Evolutionary conservation across 1,140 invertebrate genomes (phyloP).

Genomic region (Drosophila kikkawai): DNA sequence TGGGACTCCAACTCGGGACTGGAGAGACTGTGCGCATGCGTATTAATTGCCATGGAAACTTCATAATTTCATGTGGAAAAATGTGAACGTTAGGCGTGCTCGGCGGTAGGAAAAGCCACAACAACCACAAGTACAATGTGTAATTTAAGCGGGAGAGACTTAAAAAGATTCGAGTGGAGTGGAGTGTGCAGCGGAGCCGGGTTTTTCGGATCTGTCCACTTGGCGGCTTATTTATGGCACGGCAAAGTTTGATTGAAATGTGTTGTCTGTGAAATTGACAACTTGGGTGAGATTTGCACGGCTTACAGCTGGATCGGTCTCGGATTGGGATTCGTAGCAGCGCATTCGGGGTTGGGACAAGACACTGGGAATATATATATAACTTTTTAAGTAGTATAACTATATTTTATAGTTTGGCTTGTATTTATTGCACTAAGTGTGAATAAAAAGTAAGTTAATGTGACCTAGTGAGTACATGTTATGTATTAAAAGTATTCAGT

Average conservation of each 20-base stretch:
- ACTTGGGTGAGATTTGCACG: constrained; percentile 80
- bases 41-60: constrained; percentile 81
- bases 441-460: background rate
- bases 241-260: constrained; percentile 82
- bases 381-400: too few relatives aligned
- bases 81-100: constrained; percentile 76
- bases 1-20: constrained; percentile 12
- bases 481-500: background rate
- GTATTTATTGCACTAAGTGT: background rate
- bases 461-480: too few relatives aligned
- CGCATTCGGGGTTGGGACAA: constrained; percentile 8
- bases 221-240: constrained; percentile 77
- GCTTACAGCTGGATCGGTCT: constrained; percentile 42
- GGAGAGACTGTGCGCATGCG: constrained; percentile 58
- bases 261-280: constrained; percentile 80
- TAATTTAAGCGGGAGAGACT: constrained; percentile 66
- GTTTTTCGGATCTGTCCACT: constrained; percentile 65
- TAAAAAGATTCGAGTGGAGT: constrained; percentile 38
- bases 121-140: constrained; percentile 48
- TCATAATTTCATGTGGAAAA: constrained; percentile 83
- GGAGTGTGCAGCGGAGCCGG: constrained; percentile 12
- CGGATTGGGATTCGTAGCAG: constrained; percentile 7
- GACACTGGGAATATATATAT: constrained; percentile 1
- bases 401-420: background rate
- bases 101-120: constrained; percentile 27